Evolutionary conservation across 2,888 invertebrate species (phyloP).

Genomic region (Platynereis dumerilii): DNA sequence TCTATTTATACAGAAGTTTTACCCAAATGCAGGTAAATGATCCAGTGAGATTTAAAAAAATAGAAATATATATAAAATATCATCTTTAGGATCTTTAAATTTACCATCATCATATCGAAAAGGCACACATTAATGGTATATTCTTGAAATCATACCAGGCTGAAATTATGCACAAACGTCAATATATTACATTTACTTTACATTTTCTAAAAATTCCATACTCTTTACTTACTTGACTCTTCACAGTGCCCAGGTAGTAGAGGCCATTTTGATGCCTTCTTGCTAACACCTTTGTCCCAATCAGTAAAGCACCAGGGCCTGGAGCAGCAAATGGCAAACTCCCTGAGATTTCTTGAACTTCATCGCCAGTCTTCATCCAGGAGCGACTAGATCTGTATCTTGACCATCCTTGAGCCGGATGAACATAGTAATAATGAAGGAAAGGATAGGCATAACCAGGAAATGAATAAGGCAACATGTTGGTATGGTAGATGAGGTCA

Average conservation of each 20-base stretch:
- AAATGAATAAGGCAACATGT: not conserved
- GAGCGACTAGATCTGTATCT: constrained; percentile 51
- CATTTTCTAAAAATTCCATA: no score
- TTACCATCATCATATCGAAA: no score
- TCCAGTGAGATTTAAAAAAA: no score
- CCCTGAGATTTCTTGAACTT: constrained; percentile 39
- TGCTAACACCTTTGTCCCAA: constrained; percentile 57
- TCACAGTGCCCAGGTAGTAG: constrained; percentile 58
- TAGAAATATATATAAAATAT: no score
- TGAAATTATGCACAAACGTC: no score
- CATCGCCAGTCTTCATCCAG: constrained; percentile 49
- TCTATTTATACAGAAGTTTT: not conserved
- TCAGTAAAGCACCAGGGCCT: constrained; percentile 57
- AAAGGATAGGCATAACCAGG: not conserved
- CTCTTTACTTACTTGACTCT: constrained; percentile 60
- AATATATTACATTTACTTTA: no score
- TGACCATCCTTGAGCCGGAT: constrained; percentile 33
- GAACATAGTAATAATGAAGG: constrained; percentile 27
- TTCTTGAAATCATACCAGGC: no score
- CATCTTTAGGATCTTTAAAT: no score
- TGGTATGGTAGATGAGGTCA: constrained; percentile 10
- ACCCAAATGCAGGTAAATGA: no score
- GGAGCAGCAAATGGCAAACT: constrained; percentile 35
- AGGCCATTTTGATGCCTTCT: constrained; percentile 58
- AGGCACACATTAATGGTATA: no score